Evolutionary conservation across 2,113 vertebrate species (phyloP).

Genomic region (Osmerus mordax): DNA sequence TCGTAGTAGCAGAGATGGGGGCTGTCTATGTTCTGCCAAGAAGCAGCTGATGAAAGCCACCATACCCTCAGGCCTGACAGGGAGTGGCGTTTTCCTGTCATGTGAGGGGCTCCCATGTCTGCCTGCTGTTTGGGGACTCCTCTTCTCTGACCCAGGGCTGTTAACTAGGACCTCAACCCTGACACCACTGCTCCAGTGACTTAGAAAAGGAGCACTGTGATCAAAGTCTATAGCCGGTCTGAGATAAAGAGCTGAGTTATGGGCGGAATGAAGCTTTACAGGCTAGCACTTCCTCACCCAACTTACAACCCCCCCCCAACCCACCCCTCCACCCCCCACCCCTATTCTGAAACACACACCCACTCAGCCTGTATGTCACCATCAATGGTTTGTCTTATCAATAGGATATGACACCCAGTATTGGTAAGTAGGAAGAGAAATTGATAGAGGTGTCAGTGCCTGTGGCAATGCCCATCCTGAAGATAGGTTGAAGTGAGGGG

Average conservation of each 20-base stretch:
- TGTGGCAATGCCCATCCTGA: conserved; percentile 64
- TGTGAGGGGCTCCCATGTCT: conserved; percentile 23
- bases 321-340: not conserved
- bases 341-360: not conserved
- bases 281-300: not conserved
- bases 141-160: conserved; percentile 17
- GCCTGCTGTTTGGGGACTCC: conserved; percentile 31
- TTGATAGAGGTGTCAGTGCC: conserved; percentile 54
- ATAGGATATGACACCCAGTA: conserved; percentile 43
- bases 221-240: conserved; percentile 20
- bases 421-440: conserved; percentile 27
- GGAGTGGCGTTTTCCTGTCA: conserved; percentile 33
- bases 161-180: conserved; percentile 38
- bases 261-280: conserved; percentile 19
- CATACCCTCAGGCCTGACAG: conserved; percentile 29
- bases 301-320: not conserved
- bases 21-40: not conserved
- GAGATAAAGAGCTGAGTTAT: conserved; percentile 21
- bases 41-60: conserved; percentile 26
- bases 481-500: conserved; percentile 44
- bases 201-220: conserved; percentile 35
- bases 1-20: not conserved
- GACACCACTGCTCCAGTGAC: conserved; percentile 26
- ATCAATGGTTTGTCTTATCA: conserved; percentile 45
- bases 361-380: conserved; percentile 23